Percentiles rank a stretch among this genome's conserved stretches.
phyloP scores from a whole-genome alignment of 2,113 vertebrate genomes.

The Oreocharis arfaki region DNA sequence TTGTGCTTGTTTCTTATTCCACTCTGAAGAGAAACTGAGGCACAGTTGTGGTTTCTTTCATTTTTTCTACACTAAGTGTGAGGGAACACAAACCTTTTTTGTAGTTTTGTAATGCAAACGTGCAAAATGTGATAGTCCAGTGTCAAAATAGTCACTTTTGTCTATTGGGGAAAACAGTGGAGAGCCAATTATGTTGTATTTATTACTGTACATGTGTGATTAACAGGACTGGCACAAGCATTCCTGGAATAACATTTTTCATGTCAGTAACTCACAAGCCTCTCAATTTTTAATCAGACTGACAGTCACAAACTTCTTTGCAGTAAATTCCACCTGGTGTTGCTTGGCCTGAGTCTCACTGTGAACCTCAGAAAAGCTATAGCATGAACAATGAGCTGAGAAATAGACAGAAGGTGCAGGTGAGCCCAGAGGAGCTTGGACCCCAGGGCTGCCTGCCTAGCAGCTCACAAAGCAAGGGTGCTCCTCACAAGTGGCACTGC shows the following conservation, averaged over 20 bases:
- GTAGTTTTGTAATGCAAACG: neutral
- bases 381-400: neutral
- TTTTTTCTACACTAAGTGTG: neutral
- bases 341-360: neutral
- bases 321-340: neutral
- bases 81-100: neutral
- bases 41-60: neutral
- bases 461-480: neutral
- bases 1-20: neutral
- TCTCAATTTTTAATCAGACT: neutral
- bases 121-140: neutral
- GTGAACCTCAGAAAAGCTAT: neutral
- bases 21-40: neutral
- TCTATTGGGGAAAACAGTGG: neutral
- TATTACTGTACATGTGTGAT: neutral
- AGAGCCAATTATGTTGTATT: neutral
- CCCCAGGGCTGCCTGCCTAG: neutral
- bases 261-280: neutral
- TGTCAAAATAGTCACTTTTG: neutral
- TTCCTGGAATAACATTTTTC: neutral
- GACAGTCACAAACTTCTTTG: neutral
- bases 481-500: neutral
- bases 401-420: neutral
- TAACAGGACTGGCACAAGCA: neutral
- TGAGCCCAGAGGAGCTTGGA: neutral